phyloP scores from a whole-genome alignment of 2,888 invertebrate species.

The Harpalus rufipes region DNA sequence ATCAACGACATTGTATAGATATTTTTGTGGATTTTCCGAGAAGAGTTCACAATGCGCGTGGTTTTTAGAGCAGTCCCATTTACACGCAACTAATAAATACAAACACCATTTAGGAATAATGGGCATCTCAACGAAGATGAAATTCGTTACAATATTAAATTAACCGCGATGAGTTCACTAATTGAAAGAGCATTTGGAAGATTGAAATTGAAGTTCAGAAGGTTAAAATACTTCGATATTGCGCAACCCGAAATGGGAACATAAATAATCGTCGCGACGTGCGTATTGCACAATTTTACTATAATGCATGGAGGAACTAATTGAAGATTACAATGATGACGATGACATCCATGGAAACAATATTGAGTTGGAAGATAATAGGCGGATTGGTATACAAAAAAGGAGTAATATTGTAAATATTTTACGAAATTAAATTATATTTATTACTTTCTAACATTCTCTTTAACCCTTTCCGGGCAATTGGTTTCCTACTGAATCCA shows the following conservation, averaged over 20 bases:
- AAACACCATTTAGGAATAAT: conserved; percentile 62
- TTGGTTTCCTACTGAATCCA: no score
- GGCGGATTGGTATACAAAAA: background rate
- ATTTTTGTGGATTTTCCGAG: conserved; percentile 63
- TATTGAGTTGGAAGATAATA: background rate
- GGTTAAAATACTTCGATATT: conserved; percentile 56
- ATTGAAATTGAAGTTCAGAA: conserved; percentile 61
- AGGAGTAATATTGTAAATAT: background rate
- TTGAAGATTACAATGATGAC: background rate
- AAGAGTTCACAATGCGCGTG: conserved; percentile 66
- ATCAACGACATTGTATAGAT: conserved; percentile 58
- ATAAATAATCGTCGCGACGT: conserved; percentile 52
- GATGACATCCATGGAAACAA: background rate
- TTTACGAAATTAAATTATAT: no score
- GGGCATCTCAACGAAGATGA: conserved; percentile 64
- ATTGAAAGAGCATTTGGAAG: conserved; percentile 62
- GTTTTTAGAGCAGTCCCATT: conserved; percentile 61
- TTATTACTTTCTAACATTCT: background rate
- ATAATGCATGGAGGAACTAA: background rate
- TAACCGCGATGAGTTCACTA: conserved; percentile 39
- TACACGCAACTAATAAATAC: background rate
- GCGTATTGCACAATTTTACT: conserved; percentile 57
- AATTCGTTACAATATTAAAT: conserved; percentile 49
- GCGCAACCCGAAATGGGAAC: conserved; percentile 7
- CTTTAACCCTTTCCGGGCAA: no score